These are phyloP conservation scores for Anas capensis DNA, from an alignment of 2,797 vertebrate genomes.

Conservation along the genomic window DNA sequence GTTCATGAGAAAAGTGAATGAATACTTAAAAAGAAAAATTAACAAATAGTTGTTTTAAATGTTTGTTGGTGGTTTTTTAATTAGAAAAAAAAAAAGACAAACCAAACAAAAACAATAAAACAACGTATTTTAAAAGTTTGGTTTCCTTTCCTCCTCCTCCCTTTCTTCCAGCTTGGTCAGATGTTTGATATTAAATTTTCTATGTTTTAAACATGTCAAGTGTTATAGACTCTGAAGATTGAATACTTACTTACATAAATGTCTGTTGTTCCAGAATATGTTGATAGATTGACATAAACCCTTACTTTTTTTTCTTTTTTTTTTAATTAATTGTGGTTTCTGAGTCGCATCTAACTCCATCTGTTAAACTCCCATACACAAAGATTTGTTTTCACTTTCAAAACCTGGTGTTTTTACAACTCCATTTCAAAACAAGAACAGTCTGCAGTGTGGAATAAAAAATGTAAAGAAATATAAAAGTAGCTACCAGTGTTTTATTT, in stretches of 20 bases:
- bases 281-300: background rate
- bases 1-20: background rate
- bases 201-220: background rate
- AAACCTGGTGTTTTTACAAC: background rate
- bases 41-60: background rate
- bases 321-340: background rate
- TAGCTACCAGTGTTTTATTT: background rate
- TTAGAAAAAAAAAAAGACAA: background rate
- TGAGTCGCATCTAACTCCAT: background rate
- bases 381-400: background rate
- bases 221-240: background rate
- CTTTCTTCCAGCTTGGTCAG: background rate
- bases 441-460: background rate
- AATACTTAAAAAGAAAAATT: background rate
- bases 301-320: background rate
- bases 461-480: background rate
- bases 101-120: too few species aligned
- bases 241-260: background rate
- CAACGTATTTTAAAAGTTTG: background rate
- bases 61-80: background rate
- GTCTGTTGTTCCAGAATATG: background rate
- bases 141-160: background rate
- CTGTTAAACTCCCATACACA: background rate
- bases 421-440: background rate
- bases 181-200: background rate